A percentile compares a stretch with the other conserved stretches of the same genome.
These are phyloP conservation scores for Peromyscus polionotus DNA, from an alignment of 2,113 vertebrate genomes.

Conservation along the genomic window DNA sequence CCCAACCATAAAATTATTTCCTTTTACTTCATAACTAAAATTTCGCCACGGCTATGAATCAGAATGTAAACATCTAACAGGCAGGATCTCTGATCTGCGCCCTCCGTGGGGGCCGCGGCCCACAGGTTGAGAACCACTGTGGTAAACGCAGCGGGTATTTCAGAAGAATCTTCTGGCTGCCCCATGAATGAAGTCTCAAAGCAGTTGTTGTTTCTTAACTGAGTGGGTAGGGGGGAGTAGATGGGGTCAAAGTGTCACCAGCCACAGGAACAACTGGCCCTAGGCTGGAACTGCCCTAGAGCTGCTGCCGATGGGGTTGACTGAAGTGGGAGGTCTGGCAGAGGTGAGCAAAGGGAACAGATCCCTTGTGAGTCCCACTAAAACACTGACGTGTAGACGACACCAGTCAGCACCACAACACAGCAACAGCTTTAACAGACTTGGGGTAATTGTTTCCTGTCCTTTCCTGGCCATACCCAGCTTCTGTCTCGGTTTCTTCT, in stretches of 20 bases:
- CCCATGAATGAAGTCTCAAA: neutral
- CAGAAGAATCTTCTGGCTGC: neutral
- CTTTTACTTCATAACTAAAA: neutral
- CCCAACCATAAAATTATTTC: neutral
- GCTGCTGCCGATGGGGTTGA: neutral
- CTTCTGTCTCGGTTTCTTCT: neutral
- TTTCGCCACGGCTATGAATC: neutral
- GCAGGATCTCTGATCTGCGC: neutral
- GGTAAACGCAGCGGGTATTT: neutral
- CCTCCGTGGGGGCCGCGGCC: fast-evolving
- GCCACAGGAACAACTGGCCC: neutral
- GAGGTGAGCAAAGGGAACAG: neutral
- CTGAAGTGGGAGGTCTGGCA: neutral
- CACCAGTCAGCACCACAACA: neutral
- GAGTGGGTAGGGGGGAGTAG: neutral
- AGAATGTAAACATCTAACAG: neutral
- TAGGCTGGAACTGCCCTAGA: neutral
- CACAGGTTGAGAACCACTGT: neutral
- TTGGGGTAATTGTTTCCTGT: neutral
- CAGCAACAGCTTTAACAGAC: neutral
- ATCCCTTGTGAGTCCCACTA: neutral
- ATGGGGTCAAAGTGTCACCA: neutral
- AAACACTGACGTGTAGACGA: neutral
- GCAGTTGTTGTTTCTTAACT: neutral
- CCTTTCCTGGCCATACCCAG: neutral